Percentiles rank a stretch among this genome's conserved stretches.
Conservation (phyloP, 2,888 invertebrate species). For the Dryobotodes eremita region DNA sequence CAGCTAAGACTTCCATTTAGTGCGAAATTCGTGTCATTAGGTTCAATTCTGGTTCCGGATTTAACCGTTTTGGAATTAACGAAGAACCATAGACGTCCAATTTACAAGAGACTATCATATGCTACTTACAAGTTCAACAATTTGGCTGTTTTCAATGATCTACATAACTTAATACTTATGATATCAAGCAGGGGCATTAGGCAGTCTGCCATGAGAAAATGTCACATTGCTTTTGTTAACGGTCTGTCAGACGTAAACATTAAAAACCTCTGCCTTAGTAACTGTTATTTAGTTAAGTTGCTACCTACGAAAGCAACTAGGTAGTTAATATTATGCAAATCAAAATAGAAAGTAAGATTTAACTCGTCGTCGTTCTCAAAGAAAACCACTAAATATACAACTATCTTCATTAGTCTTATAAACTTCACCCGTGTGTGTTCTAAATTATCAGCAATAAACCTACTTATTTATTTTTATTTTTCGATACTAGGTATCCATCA, state of each 20-base stretch:
- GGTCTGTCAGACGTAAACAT: conserved; percentile 2
- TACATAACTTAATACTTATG: too few relatives aligned
- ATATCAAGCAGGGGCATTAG: not conserved
- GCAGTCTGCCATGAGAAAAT: not conserved
- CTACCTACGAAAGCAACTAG: conserved; percentile 42
- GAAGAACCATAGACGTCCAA: not conserved
- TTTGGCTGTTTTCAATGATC: not conserved
- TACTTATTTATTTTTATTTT: conserved; percentile 29
- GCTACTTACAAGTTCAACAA: not conserved
- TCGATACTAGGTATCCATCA: conserved; percentile 12
- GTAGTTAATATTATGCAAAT: conserved; percentile 62
- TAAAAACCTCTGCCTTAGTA: conserved; percentile 9
- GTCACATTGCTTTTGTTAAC: not conserved
- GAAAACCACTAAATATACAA: conserved; percentile 42
- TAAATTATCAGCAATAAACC: conserved; percentile 42
- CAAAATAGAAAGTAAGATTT: conserved; percentile 64
- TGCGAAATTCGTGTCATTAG: not conserved
- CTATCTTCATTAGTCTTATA: conserved; percentile 37
- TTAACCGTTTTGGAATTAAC: not conserved
- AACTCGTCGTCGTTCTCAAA: conserved; percentile 32
- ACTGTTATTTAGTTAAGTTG: conserved; percentile 1
- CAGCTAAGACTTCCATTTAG: not conserved
- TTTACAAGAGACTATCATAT: not conserved
- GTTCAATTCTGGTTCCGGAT: not conserved
- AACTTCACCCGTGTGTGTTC: conserved; percentile 25